Conservation (phyloP, 1,140 invertebrate genomes). For the Homalodisca vitripennis region DNA sequence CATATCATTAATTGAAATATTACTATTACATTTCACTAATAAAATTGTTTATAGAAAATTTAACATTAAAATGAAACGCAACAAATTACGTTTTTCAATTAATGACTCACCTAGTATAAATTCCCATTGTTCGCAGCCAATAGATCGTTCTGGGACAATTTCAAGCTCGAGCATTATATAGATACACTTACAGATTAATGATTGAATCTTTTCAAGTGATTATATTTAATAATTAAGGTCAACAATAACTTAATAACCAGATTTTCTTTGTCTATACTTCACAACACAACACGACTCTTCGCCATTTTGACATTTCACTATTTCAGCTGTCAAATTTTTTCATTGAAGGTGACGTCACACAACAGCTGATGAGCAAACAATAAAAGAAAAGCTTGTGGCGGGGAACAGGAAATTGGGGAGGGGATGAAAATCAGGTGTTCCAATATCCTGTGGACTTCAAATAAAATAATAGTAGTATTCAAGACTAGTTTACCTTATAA, state of each 20-base stretch:
- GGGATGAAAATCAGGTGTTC: not conserved
- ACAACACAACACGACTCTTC: not conserved
- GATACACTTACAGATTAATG: not conserved
- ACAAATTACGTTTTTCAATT: no score
- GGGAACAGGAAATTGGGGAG: not conserved
- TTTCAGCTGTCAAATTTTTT: not conserved
- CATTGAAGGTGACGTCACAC: not conserved
- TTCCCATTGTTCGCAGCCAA: constrained; percentile 96
- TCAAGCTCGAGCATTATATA: constrained; percentile 89
- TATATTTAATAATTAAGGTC: not conserved
- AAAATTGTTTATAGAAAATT: no score
- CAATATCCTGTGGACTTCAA: no score
- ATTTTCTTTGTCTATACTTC: not conserved
- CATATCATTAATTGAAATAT: no score
- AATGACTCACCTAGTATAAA: constrained; percentile 94
- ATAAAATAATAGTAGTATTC: no score
- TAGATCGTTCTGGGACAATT: constrained; percentile 90
- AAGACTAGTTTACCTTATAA: no score
- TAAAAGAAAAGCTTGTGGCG: no score
- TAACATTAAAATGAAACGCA: no score
- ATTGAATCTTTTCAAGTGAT: not conserved
- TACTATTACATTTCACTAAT: no score
- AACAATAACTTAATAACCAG: not conserved
- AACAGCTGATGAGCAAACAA: not conserved
- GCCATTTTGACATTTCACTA: not conserved